Evolutionary conservation across 2,113 vertebrate species (phyloP).

Genomic region (Urocolius indicus): DNA sequence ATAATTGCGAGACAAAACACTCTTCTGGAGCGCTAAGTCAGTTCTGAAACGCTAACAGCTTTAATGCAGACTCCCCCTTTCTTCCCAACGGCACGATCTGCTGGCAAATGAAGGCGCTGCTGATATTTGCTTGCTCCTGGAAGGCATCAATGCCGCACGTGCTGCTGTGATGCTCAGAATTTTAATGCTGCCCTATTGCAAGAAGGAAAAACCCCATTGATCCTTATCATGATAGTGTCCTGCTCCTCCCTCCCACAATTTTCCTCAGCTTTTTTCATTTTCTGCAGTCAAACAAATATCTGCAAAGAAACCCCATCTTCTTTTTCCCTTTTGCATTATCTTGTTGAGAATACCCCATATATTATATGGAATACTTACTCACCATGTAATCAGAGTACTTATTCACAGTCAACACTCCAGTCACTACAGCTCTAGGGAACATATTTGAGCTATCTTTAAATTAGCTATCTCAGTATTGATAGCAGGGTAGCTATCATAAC

Average conservation of each 20-base stretch:
- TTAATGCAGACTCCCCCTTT: not conserved
- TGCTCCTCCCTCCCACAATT: not conserved
- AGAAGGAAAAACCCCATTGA: not conserved
- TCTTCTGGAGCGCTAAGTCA: not conserved
- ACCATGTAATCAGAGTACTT: slow-evolving; percentile 47
- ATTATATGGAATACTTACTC: slow-evolving; percentile 17
- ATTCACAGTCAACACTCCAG: slow-evolving; percentile 38
- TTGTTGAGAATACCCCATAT: not conserved
- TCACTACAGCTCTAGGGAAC: slow-evolving; percentile 26
- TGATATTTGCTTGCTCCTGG: not conserved
- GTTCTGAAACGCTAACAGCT: not conserved
- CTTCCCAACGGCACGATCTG: not conserved
- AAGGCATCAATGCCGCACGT: fast-evolving
- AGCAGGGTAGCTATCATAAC: slow-evolving; percentile 32
- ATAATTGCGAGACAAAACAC: not conserved
- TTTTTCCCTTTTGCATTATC: slow-evolving; percentile 36
- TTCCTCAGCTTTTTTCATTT: slow-evolving; percentile 26
- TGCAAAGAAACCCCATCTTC: slow-evolving; percentile 22
- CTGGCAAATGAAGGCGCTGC: not conserved
- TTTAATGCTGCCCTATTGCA: not conserved
- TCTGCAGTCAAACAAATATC: not conserved
- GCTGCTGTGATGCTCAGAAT: slow-evolving; percentile 1
- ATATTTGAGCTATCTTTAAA: slow-evolving; percentile 52
- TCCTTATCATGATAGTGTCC: not conserved
- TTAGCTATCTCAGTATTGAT: not conserved